phyloP scores from a whole-genome alignment of 2,888 invertebrate species.

The Taphrorychus bicolor region DNA sequence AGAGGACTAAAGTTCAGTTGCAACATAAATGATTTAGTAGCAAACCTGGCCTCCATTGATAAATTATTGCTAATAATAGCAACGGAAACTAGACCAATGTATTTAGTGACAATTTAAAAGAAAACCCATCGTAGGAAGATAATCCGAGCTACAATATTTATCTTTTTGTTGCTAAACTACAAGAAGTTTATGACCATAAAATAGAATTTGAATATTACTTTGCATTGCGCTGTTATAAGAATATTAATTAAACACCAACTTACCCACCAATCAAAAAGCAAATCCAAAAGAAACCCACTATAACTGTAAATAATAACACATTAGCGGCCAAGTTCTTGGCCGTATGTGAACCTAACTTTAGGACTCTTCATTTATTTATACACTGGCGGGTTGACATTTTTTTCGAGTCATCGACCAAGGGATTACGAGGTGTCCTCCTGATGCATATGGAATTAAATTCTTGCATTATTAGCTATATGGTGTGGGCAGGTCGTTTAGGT shows the following conservation, averaged over 20 bases:
- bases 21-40: too few relatives aligned
- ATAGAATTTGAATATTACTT: too few relatives aligned
- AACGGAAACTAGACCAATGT: too few relatives aligned
- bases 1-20: too few relatives aligned
- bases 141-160: too few relatives aligned
- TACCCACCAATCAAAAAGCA: not conserved
- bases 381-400: constrained; percentile 24
- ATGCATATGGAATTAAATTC: constrained; percentile 21
- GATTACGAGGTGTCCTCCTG: constrained; percentile 19
- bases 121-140: too few relatives aligned
- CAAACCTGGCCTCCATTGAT: too few relatives aligned
- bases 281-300: constrained; percentile 5
- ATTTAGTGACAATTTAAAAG: too few relatives aligned
- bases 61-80: too few relatives aligned
- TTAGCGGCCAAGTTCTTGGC: constrained; percentile 35
- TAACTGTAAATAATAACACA: constrained; percentile 26
- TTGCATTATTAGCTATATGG: constrained; percentile 2
- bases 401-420: constrained; percentile 34
- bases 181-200: too few relatives aligned
- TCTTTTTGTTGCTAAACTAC: too few relatives aligned
- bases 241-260: not conserved
- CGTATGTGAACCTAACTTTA: constrained; percentile 23
- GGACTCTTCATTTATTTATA: constrained; percentile 35
- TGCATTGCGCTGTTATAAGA: too few relatives aligned
- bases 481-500: not conserved